These are phyloP conservation scores for Liopterus haemorrhoidalis DNA, from an alignment of 2,888 invertebrate species.

Conservation along the genomic window DNA sequence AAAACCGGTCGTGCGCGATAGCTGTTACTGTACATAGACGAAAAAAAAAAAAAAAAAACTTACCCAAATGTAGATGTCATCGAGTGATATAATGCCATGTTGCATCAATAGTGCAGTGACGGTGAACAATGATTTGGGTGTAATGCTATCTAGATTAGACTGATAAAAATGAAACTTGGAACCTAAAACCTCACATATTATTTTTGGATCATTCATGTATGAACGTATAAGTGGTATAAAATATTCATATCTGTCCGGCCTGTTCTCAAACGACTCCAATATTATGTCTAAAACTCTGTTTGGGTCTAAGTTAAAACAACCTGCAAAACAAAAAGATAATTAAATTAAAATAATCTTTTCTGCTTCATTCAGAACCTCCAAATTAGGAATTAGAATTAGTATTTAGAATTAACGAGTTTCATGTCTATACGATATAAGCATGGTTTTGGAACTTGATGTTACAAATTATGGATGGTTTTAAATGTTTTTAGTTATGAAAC, in stretches of 20 bases:
- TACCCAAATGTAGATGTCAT: slow-evolving; percentile 89
- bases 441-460: neutral
- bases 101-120: slow-evolving; percentile 87
- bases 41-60: slow-evolving; percentile 37
- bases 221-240: slow-evolving; percentile 82
- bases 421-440: neutral
- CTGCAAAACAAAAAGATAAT: slow-evolving; percentile 49
- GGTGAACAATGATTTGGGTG: slow-evolving; percentile 80
- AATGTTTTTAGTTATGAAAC: too few relatives aligned
- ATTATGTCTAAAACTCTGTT: slow-evolving; percentile 95
- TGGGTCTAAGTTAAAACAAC: slow-evolving; percentile 98
- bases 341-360: too few relatives aligned
- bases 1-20: neutral
- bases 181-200: slow-evolving; percentile 90
- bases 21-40: neutral
- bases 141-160: slow-evolving; percentile 58
- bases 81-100: slow-evolving; percentile 75
- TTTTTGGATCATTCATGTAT: slow-evolving; percentile 81
- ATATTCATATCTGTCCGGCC: slow-evolving; percentile 68
- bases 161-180: slow-evolving; percentile 77
- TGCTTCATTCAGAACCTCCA: too few relatives aligned
- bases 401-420: slow-evolving; percentile 11
- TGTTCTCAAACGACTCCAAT: slow-evolving; percentile 91
- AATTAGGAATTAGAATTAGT: too few relatives aligned
- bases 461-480: too few relatives aligned